Conservation (phyloP, 2,888 invertebrate species). For the Dorcus hopei region DNA sequence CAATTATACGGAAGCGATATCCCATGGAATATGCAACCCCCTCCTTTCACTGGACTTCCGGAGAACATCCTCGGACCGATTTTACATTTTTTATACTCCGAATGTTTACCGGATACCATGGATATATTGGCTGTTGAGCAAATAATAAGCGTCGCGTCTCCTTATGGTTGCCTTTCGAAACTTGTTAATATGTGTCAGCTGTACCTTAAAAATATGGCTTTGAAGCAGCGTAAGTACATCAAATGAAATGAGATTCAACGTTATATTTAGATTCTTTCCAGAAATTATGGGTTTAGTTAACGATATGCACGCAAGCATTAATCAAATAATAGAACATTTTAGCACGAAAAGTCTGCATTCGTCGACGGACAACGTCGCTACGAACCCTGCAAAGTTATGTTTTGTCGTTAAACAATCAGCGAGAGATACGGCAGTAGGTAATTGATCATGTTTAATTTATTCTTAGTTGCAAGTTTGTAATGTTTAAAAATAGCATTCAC, state of each 20-base stretch:
- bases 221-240: slow-evolving; percentile 59
- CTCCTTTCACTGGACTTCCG: slow-evolving; percentile 57
- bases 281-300: slow-evolving; percentile 62
- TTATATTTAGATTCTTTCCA: slow-evolving; percentile 31
- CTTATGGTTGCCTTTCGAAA: slow-evolving; percentile 55
- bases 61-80: slow-evolving; percentile 61
- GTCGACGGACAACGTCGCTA: slow-evolving; percentile 44
- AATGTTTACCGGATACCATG: slow-evolving; percentile 59
- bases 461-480: too few species aligned
- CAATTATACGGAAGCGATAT: slow-evolving; percentile 56
- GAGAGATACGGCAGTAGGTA: slow-evolving; percentile 56
- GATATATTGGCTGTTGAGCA: slow-evolving; percentile 58
- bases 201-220: slow-evolving; percentile 60
- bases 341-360: slow-evolving; percentile 44
- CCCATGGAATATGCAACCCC: slow-evolving; percentile 54
- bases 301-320: slow-evolving; percentile 62
- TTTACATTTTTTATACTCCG: slow-evolving; percentile 63
- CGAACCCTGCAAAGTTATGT: slow-evolving; percentile 60
- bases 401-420: slow-evolving; percentile 61
- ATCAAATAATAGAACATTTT: slow-evolving; percentile 60
- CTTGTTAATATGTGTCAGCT: slow-evolving; percentile 58
- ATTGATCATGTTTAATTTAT: not conserved
- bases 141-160: slow-evolving; percentile 54
- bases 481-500: too few species aligned
- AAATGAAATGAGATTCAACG: not conserved